Conservation (phyloP, 2,888 invertebrate species). For the Mylabris sibirica region DNA sequence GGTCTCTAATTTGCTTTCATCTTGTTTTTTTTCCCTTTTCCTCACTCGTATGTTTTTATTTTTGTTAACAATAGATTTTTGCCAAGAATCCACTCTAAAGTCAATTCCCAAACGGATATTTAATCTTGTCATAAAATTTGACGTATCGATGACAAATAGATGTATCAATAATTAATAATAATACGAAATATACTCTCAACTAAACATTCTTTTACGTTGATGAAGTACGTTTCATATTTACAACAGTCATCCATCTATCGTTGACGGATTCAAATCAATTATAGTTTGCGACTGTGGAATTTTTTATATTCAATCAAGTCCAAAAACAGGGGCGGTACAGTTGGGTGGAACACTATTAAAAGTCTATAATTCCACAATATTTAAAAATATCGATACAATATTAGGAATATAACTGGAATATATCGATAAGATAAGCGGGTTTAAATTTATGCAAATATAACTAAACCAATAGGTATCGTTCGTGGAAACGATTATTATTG, state of each 20-base stretch:
- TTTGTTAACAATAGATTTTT: background rate
- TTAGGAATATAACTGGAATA: too few species aligned
- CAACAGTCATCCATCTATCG: background rate
- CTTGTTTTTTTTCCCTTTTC: background rate
- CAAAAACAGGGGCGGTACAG: background rate
- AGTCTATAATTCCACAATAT: background rate
- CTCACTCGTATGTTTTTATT: background rate
- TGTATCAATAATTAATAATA: constrained; percentile 13
- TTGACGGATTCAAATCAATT: constrained; percentile 7
- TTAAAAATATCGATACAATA: too few species aligned
- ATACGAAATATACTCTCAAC: background rate
- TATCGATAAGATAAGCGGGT: too few species aligned
- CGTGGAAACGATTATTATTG: too few species aligned
- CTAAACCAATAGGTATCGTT: too few species aligned
- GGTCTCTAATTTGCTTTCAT: background rate
- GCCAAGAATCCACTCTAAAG: background rate
- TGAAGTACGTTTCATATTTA: background rate
- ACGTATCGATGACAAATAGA: constrained; percentile 17
- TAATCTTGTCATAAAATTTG: constrained; percentile 9
- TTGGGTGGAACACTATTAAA: too few species aligned
- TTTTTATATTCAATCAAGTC: background rate
- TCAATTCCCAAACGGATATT: background rate
- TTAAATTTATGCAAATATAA: too few species aligned
- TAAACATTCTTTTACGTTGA: background rate
- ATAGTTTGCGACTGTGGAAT: background rate